These are phyloP conservation scores for Lamproptera curius DNA, from an alignment of 2,888 invertebrate genomes.

Conservation along the genomic window DNA sequence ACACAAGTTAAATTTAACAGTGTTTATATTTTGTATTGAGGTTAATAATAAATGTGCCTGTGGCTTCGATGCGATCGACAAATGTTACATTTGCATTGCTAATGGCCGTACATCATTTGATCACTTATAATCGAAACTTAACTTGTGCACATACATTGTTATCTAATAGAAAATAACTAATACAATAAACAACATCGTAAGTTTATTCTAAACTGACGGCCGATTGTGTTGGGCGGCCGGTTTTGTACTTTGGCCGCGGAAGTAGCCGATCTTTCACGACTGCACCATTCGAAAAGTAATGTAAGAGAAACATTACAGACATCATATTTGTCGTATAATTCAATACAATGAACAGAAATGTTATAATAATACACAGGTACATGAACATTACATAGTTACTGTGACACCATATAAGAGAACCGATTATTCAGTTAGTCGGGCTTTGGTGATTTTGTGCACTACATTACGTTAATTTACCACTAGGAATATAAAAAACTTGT, in stretches of 20 bases:
- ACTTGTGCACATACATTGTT: too few relatives aligned
- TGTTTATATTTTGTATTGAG: conserved; percentile 74
- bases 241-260: conserved; percentile 1
- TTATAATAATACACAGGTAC: conserved; percentile 44
- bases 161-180: too few relatives aligned
- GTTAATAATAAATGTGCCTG: conserved; percentile 72
- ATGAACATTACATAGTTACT: conserved; percentile 35
- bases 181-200: too few relatives aligned
- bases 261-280: conserved; percentile 7
- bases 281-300: conserved; percentile 15
- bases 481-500: conserved; percentile 54
- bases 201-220: neutral
- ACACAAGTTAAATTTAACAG: conserved; percentile 62
- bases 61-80: conserved; percentile 54
- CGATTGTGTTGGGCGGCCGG: too few relatives aligned
- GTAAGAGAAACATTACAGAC: conserved; percentile 68
- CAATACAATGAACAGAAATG: conserved; percentile 52
- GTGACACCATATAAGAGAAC: neutral
- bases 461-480: conserved; percentile 43
- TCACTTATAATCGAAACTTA: neutral
- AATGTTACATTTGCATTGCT: conserved; percentile 25
- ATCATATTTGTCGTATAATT: conserved; percentile 56
- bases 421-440: conserved; percentile 28
- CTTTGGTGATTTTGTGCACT: conserved; percentile 58
- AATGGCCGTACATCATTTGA: neutral